These are phyloP conservation scores for Salarias fasciatus DNA, from an alignment of 2,797 vertebrate species.

Conservation along the genomic window DNA sequence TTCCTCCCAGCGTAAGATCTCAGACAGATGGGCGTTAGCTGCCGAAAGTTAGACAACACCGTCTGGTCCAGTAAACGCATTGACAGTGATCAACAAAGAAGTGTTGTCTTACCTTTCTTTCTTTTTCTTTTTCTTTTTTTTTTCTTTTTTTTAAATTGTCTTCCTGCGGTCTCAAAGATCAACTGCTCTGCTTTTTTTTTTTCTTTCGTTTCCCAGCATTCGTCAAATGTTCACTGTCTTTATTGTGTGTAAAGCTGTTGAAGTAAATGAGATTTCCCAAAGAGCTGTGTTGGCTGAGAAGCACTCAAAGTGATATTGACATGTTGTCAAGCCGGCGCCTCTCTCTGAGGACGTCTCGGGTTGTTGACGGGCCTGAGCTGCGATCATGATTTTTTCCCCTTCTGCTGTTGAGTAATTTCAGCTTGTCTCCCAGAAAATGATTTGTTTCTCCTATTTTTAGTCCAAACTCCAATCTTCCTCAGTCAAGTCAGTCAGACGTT, in stretches of 20 bases:
- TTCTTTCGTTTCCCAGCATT: slow-evolving; percentile 39
- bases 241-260: slow-evolving; percentile 71
- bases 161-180: slow-evolving; percentile 82
- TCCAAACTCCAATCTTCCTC: slow-evolving; percentile 71
- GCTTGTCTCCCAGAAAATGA: slow-evolving; percentile 80
- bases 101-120: slow-evolving; percentile 75
- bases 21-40: slow-evolving; percentile 72
- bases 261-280: slow-evolving; percentile 86
- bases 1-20: slow-evolving; percentile 75
- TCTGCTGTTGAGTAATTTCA: slow-evolving; percentile 82
- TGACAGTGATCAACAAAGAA: slow-evolving; percentile 89
- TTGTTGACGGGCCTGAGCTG: slow-evolving; percentile 81
- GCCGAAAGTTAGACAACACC: slow-evolving; percentile 78
- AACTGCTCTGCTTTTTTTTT: slow-evolving; percentile 65
- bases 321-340: slow-evolving; percentile 85
- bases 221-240: slow-evolving; percentile 72
- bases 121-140: slow-evolving; percentile 26
- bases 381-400: slow-evolving; percentile 77
- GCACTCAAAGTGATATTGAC: slow-evolving; percentile 87
- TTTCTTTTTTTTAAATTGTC: slow-evolving; percentile 61
- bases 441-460: slow-evolving; percentile 85
- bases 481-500: slow-evolving; percentile 78
- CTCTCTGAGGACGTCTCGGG: slow-evolving; percentile 81
- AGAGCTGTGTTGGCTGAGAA: slow-evolving; percentile 78
- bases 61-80: slow-evolving; percentile 83